phyloP scores from a whole-genome alignment of 2,113 vertebrate genomes.

The Pseudois nayaur region DNA sequence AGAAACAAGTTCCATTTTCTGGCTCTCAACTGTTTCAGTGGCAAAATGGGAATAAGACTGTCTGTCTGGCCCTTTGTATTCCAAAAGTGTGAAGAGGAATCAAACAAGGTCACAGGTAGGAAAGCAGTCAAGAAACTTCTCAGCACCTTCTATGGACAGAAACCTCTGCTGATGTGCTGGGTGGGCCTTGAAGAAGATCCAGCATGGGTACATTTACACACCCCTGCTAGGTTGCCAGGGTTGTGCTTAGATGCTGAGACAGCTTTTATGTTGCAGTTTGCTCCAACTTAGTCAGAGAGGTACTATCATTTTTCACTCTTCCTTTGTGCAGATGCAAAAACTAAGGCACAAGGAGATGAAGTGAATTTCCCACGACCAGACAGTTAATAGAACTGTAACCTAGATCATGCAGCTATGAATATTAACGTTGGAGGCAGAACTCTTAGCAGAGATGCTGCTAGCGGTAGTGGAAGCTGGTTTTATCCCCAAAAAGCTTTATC shows the following conservation, averaged over 20 bases:
- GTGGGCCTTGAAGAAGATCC: not conserved
- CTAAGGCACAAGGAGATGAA: not conserved
- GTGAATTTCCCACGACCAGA: not conserved
- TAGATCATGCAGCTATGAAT: not conserved
- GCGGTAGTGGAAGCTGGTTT: not conserved
- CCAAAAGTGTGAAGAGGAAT: not conserved
- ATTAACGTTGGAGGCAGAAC: not conserved
- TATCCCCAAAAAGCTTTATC: not conserved
- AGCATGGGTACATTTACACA: not conserved
- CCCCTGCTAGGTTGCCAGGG: not conserved
- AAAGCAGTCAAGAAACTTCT: not conserved
- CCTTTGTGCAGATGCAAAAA: not conserved
- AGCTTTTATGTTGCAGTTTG: not conserved
- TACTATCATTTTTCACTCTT: not conserved
- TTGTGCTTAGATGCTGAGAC: not conserved
- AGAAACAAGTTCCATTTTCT: not conserved
- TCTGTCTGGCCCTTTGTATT: not conserved
- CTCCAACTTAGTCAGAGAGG: not conserved
- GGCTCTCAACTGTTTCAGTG: not conserved
- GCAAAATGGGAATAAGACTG: not conserved
- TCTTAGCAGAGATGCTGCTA: not conserved
- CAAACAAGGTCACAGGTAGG: not conserved
- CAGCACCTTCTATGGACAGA: not conserved
- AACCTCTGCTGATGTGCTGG: not conserved
- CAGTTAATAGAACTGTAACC: not conserved